Evolutionary conservation across 2,797 vertebrate genomes (phyloP), one percentile per base, ranked within the genome.

Genomic region (Catostomus latipinnis): DNA sequence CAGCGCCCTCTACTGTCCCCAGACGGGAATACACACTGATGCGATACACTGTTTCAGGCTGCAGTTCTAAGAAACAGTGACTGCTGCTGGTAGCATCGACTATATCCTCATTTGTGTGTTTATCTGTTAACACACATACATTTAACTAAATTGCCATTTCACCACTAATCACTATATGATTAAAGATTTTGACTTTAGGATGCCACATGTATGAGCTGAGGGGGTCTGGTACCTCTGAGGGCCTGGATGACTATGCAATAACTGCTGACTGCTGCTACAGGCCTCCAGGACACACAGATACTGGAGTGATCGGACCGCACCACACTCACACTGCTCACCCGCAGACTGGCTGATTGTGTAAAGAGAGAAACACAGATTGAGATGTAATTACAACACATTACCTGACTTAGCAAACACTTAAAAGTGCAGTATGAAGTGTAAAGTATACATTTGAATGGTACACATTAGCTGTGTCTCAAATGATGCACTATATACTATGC

Each of bases 271-370:
- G 91, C 89, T 54, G 90, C 85, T 65, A 93, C 88, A 0, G 93
- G 88, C 72, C 93, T 92, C 94, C 94, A 95, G 1, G 93, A 94
- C 71, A 94, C 91, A 80, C 94, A 95, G 75, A 95, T 91, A 58
- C 91, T 93, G 82, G 91, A 90, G 81, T 94, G 92, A 76, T 94
- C 93, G 0, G 93, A 94, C 8, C 91, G 83, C 54, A 93, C 90
- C 71, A 94, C 93, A 10, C 91, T 94, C 46, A 93, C 91, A 66
- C 93, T 93, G 91, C 93, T 94, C 12, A 95, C 62, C 34, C 62
- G 78, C 78, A 95, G 89, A 83, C 93, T 93, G 83, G 87, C 94
- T 95, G 84, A 13, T 88, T 78, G 56, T 53, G 82, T 6, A 63
- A 8, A 67, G 22, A 71, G 46, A 92, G 43, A 93, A 56, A 73